phyloP scores from a whole-genome alignment of 64 coral and sea anemone species.

The Montipora sp. region DNA sequence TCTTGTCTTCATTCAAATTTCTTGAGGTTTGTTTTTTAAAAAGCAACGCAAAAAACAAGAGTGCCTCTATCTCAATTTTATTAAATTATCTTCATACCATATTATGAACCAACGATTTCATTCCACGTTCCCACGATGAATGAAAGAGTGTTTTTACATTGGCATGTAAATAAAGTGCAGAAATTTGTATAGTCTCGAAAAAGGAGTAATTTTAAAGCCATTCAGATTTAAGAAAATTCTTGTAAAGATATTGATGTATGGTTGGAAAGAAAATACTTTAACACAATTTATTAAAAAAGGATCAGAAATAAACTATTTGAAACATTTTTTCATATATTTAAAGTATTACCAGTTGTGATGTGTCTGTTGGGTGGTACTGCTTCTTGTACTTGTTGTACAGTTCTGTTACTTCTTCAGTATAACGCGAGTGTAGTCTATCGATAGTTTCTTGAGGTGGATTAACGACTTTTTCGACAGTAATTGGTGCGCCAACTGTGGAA shows the following conservation, averaged over 20 bases:
- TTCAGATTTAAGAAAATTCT: neutral
- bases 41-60: neutral
- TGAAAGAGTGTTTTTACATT: neutral
- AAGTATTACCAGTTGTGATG: neutral
- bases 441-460: constrained; percentile 51
- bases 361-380: constrained; percentile 33
- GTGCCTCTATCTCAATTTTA: neutral
- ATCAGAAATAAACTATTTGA: too few relatives aligned
- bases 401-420: constrained; percentile 14
- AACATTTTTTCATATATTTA: neutral
- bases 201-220: neutral
- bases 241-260: neutral
- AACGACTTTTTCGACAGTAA: constrained; percentile 41
- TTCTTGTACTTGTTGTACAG: constrained; percentile 41
- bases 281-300: neutral
- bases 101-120: neutral
- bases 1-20: neutral
- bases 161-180: neutral
- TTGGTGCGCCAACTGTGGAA: constrained; percentile 48
- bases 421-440: constrained; percentile 41
- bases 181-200: neutral
- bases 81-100: neutral
- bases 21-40: neutral
- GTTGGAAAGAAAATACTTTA: neutral
- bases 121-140: neutral